A percentile compares a stretch with the other conserved stretches of the same genome.
Evolutionary conservation across 2,888 invertebrate species (phyloP).

Genomic region (Hypercompe scribonia): DNA sequence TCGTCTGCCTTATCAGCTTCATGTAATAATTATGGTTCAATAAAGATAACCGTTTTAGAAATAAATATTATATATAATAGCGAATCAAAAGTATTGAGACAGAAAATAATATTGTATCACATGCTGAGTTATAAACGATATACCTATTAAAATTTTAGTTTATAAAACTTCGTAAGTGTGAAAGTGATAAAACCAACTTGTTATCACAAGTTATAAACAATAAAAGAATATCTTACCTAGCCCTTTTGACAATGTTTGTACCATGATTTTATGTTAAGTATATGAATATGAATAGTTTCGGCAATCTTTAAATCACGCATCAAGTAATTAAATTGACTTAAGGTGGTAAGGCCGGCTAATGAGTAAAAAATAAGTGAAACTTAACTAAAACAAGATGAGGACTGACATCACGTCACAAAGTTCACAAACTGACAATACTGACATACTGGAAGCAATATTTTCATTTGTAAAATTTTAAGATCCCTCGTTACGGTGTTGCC

Average conservation of each 20-base stretch:
- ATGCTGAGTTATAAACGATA: neutral
- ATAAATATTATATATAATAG: neutral
- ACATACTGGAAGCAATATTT: neutral
- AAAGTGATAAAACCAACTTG: neutral
- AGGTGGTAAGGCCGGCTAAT: neutral
- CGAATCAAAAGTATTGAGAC: neutral
- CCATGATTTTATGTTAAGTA: neutral
- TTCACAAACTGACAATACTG: neutral
- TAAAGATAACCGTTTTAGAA: neutral
- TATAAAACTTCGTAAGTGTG: neutral
- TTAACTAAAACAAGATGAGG: neutral
- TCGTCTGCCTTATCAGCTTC: neutral
- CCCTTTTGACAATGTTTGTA: conserved; percentile 3
- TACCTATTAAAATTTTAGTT: neutral
- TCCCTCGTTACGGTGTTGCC: neutral
- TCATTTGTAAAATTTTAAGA: neutral
- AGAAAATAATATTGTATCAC: neutral
- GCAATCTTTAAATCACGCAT: neutral
- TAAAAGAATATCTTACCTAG: conserved; percentile 5
- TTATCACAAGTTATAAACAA: neutral
- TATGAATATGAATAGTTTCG: neutral
- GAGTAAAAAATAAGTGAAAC: neutral
- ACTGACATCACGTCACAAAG: neutral
- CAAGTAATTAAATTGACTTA: neutral
- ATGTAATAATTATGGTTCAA: neutral